phyloP scores from a whole-genome alignment of 1,140 invertebrate species.

The Sminthurides bifidus region DNA sequence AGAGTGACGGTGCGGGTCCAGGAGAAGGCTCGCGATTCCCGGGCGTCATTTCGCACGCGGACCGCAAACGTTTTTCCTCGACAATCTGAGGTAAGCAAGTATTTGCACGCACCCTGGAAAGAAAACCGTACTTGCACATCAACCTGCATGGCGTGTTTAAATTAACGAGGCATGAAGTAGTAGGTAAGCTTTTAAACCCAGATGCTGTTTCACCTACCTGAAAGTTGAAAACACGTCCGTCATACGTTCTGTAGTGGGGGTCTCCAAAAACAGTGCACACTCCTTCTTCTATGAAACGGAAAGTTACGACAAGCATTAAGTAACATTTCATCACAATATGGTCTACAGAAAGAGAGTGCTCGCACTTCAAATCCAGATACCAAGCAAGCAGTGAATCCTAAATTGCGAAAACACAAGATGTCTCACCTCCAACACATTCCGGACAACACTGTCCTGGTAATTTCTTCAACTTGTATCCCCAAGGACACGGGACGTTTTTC shows the following conservation, averaged over 20 bases:
- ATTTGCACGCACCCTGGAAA: slow-evolving; percentile 65
- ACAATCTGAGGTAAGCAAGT: slow-evolving; percentile 72
- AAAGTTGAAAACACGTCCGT: slow-evolving; percentile 81
- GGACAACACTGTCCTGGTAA: slow-evolving; percentile 70
- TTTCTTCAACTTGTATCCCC: slow-evolving; percentile 57
- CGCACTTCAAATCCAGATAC: too few species aligned
- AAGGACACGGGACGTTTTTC: slow-evolving; percentile 49
- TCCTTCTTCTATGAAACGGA: slow-evolving; percentile 52
- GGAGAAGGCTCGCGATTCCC: slow-evolving; percentile 60
- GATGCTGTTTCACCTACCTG: slow-evolving; percentile 40
- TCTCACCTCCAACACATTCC: slow-evolving; percentile 64
- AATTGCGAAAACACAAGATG: too few species aligned
- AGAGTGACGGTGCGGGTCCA: slow-evolving; percentile 80
- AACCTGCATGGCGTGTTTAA: neutral
- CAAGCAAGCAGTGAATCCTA: neutral
- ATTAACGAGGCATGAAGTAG: neutral
- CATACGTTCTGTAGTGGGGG: slow-evolving; percentile 85
- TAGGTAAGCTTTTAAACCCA: neutral
- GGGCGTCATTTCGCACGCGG: slow-evolving; percentile 73
- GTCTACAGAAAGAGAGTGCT: too few species aligned
- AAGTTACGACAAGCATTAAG: too few species aligned
- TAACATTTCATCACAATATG: too few species aligned
- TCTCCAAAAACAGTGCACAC: slow-evolving; percentile 86
- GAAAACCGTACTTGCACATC: neutral
- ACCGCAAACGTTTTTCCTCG: slow-evolving; percentile 65